These are phyloP conservation scores for Peromyscus eremicus DNA, from an alignment of 2,797 vertebrate species.

Conservation along the genomic window DNA sequence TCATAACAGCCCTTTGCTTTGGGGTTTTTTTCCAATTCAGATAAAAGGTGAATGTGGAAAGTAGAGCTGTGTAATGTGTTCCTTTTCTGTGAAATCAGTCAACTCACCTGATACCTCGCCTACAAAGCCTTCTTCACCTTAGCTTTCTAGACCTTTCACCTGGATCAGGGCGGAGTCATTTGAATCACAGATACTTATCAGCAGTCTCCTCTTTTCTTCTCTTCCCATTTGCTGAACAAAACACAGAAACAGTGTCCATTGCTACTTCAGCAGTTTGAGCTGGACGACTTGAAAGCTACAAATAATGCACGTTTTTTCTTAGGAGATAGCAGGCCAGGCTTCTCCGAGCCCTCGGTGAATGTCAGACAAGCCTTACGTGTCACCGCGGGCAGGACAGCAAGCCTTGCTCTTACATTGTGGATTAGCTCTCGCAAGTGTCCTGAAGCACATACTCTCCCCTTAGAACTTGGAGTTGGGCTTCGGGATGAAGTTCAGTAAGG, in stretches of 20 bases:
- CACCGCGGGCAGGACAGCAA: background rate
- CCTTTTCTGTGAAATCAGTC: background rate
- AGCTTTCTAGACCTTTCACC: background rate
- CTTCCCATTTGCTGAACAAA: constrained; percentile 2
- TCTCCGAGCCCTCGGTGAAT: background rate
- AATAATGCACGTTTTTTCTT: background rate
- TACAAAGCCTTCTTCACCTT: constrained; percentile 5
- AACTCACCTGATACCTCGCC: background rate
- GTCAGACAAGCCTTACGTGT: background rate
- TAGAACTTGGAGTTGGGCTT: background rate
- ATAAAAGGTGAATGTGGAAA: background rate
- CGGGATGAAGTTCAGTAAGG: background rate
- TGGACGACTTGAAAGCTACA: constrained; percentile 8
- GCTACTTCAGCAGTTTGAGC: background rate
- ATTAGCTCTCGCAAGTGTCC: constrained; percentile 12
- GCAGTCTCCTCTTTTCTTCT: background rate
- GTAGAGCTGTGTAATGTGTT: background rate
- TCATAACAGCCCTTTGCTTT: background rate
- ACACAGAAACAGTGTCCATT: background rate
- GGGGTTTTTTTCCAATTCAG: constrained; percentile 7
- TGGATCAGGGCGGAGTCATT: background rate
- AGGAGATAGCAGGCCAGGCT: background rate
- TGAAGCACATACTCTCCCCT: background rate
- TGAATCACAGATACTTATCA: background rate
- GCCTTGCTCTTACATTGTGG: background rate